A percentile compares a stretch with the other conserved stretches of the same genome.
phyloP scores from a whole-genome alignment of 2,797 vertebrate species.

The Calcarius lapponicus region DNA sequence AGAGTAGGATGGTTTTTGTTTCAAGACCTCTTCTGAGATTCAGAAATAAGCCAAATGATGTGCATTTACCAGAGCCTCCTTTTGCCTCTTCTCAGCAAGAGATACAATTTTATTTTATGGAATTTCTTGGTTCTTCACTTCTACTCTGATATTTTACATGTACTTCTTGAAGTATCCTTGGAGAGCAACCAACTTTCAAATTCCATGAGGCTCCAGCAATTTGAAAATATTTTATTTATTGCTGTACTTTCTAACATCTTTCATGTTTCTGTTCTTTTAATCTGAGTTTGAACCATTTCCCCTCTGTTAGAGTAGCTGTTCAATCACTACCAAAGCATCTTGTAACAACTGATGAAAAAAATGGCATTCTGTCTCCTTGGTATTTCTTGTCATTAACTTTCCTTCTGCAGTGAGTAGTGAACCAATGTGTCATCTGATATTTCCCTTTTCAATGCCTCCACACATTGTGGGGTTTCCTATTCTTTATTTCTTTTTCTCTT shows the following conservation, averaged over 20 bases:
- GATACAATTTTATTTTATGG: neutral
- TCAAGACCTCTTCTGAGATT: neutral
- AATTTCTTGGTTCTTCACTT: neutral
- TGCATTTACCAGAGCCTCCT: neutral
- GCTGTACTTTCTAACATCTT: neutral
- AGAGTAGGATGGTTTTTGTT: neutral
- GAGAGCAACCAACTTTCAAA: neutral
- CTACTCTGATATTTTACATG: neutral
- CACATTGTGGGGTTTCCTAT: neutral
- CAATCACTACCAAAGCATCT: neutral
- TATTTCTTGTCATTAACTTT: neutral
- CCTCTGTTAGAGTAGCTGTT: neutral
- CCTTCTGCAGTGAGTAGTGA: neutral
- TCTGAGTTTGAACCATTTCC: neutral
- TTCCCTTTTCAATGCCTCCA: neutral
- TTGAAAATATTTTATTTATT: neutral
- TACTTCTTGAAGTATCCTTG: neutral
- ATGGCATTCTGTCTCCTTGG: neutral
- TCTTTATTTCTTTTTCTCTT: constrained; percentile 9
- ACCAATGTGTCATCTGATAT: neutral
- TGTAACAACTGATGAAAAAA: neutral
- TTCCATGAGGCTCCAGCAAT: neutral
- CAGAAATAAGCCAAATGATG: neutral
- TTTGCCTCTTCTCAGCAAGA: neutral
- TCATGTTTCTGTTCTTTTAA: neutral